These are phyloP conservation scores for Xiphophorus maculatus DNA, from an alignment of 2,113 vertebrate genomes.

Conservation along the genomic window DNA sequence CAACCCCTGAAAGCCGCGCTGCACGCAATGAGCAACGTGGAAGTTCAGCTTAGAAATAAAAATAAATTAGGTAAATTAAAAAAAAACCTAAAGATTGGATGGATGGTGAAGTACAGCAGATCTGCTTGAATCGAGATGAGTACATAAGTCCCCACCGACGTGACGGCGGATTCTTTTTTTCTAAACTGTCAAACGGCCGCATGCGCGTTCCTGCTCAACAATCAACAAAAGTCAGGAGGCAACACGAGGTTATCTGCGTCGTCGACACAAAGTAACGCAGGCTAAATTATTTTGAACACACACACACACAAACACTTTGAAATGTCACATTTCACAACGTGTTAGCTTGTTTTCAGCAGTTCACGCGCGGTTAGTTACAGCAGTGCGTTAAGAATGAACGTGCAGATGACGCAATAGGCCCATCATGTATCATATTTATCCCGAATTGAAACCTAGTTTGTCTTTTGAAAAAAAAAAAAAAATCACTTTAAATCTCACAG, in stretches of 20 bases:
- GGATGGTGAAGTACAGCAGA: not conserved
- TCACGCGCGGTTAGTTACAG: not conserved
- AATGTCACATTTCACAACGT: not conserved
- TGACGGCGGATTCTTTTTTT: not conserved
- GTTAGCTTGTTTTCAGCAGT: not conserved
- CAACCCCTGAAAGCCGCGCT: conserved; percentile 10
- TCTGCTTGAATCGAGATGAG: not conserved
- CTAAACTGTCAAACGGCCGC: not conserved
- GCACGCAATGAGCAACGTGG: not conserved
- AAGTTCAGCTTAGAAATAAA: not conserved
- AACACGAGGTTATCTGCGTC: not conserved
- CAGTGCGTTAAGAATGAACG: conserved; percentile 14
- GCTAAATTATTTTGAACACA: conserved; percentile 14
- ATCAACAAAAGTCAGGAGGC: not conserved
- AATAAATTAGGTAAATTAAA: not conserved
- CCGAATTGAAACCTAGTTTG: conserved; percentile 18
- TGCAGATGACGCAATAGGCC: not conserved
- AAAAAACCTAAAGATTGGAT: not conserved
- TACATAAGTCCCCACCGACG: not conserved
- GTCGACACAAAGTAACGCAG: conserved; percentile 1
- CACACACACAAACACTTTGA: not conserved
- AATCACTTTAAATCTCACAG: not conserved
- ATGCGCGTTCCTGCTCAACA: not conserved
- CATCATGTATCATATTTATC: not conserved
- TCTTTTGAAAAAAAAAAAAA: not conserved